Evolutionary conservation across 2,797 vertebrate genomes (phyloP), one percentile per base, ranked within the genome.

Genomic region (Siniperca obscura): DNA sequence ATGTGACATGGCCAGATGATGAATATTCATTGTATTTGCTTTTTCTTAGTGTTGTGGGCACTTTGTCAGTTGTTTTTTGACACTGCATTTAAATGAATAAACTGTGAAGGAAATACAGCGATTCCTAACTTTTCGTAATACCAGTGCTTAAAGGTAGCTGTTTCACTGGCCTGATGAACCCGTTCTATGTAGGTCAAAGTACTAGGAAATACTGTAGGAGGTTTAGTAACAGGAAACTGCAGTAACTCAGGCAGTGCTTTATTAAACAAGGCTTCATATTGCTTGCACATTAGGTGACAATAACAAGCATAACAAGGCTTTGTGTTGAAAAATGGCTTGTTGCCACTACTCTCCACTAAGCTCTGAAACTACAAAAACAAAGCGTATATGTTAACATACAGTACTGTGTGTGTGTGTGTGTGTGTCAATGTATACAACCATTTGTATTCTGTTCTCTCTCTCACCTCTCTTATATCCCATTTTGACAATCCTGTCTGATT

Each of bases 181-280:
- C 21, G 56, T 74, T 78, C 19, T 79, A 56, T 86, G 42, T 82
- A 65, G 78, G 70, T 82, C 71, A 86, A 60, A 53, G 30, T 56
- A 87, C 22, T 55, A 91, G 83, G 85, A 90, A 91, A 53, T 83
- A 70, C 40, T 55, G 53, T 7, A 70, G 25, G 16, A 46, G 60
- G 34, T 76, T 79, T 65, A 62, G 25, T 22, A 64, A 89, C 78
- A 88, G 85, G 87, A 92, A 90, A 74, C 78, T 73, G 56, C 81
- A 76, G 52, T 85, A 67, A 73, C 19, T 21, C 52, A 48, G 27
- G 55, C 59, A 16, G 16, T 66, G 48, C 34, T 75, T 83, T 86
- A 50, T 81, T 69, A 70, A 66, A 69, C 3, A 21, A 75, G 61
- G 34, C 21, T 64, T 86, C 48, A 55, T 70, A 53, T 83, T 84